phyloP scores from a whole-genome alignment of 2,113 vertebrate genomes.

The Catharus minimus region DNA sequence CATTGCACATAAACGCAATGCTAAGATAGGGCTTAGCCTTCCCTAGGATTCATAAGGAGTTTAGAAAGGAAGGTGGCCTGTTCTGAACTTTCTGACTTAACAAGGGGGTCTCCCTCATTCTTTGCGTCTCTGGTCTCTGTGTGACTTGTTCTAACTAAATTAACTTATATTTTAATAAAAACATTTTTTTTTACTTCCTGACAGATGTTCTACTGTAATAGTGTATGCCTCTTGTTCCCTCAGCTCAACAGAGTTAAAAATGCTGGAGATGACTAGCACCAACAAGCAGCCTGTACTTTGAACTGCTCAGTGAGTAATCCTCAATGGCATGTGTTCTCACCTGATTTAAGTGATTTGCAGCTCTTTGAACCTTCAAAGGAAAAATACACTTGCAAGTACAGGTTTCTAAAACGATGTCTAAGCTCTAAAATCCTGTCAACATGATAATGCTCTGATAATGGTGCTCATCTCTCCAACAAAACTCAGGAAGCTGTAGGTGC shows the following conservation, averaged over 20 bases:
- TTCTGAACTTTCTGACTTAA: neutral
- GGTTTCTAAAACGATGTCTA: neutral
- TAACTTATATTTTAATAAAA: neutral
- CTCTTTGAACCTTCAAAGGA: neutral
- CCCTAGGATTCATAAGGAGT: neutral
- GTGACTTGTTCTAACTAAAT: neutral
- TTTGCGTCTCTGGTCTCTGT: neutral
- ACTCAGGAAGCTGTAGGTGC: neutral
- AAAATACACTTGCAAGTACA: neutral
- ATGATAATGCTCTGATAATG: neutral
- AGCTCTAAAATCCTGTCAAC: neutral
- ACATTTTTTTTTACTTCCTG: neutral
- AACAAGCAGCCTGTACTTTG: neutral
- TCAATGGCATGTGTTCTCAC: neutral
- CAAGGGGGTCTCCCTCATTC: neutral
- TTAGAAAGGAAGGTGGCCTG: neutral
- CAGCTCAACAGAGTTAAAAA: neutral
- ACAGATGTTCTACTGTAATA: neutral
- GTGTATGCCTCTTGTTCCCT: neutral
- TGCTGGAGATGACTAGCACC: neutral
- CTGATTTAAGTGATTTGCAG: neutral
- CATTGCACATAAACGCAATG: neutral
- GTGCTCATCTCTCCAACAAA: neutral
- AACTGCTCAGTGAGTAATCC: neutral
- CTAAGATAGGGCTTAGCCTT: neutral